Percentiles rank a stretch among this genome's conserved stretches.
phyloP scores from a whole-genome alignment of 2,888 invertebrate species.

The Agrypnus murinus region DNA sequence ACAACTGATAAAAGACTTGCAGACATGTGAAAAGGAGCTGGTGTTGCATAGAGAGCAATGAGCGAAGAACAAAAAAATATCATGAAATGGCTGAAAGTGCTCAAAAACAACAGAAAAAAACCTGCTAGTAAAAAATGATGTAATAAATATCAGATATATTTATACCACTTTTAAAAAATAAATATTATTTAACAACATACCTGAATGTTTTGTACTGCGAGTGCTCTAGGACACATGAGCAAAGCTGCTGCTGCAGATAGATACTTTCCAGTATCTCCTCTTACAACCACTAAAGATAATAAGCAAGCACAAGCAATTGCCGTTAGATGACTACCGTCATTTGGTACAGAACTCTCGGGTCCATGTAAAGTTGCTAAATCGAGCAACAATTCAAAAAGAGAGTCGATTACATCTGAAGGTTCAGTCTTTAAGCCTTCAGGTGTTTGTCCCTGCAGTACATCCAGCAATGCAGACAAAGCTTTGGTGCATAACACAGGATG shows the following conservation, averaged over 20 bases:
- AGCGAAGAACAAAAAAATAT: too few species aligned
- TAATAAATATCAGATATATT: too few species aligned
- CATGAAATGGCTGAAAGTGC: too few species aligned
- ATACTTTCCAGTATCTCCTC: slow-evolving; percentile 94
- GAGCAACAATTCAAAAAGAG: slow-evolving; percentile 87
- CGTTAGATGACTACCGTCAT: slow-evolving; percentile 82
- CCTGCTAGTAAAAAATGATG: too few species aligned
- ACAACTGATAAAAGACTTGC: too few species aligned
- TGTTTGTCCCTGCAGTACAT: slow-evolving; percentile 91
- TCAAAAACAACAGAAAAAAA: too few species aligned
- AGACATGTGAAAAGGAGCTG: too few species aligned
- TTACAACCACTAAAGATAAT: slow-evolving; percentile 91
- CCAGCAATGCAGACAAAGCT: slow-evolving; percentile 89
- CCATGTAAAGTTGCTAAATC: slow-evolving; percentile 86
- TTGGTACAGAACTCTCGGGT: slow-evolving; percentile 75
- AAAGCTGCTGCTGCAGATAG: slow-evolving; percentile 90
- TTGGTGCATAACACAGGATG: slow-evolving; percentile 92
- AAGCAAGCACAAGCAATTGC: slow-evolving; percentile 94
- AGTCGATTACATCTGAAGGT: slow-evolving; percentile 84
- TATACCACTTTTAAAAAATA: too few species aligned
- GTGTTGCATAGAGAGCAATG: too few species aligned
- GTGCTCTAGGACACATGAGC: slow-evolving; percentile 86
- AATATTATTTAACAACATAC: too few species aligned
- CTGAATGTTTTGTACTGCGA: slow-evolving; percentile 88
- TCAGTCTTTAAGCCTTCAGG: slow-evolving; percentile 91